Evolutionary conservation across 2,888 invertebrate species (phyloP), one percentile per base, ranked within the genome.

Genomic region (Archips xylosteana): DNA sequence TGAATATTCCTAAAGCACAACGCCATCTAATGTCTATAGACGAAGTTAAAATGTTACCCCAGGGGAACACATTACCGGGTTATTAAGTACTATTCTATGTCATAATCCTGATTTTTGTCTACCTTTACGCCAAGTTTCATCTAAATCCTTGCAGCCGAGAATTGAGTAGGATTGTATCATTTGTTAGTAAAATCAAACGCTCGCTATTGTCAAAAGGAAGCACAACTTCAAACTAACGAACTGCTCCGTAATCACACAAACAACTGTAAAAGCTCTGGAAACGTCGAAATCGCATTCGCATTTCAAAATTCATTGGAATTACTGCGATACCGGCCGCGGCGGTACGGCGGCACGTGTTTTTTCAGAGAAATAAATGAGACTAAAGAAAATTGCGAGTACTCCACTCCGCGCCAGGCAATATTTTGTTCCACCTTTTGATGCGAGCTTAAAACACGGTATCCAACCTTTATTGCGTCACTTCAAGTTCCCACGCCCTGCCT

Each of bases 391-490:
- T 74, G 74, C 70, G 64, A 68, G 68, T 60, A 49, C 69, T 68
- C 63, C 64, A 4, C 65, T 66, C 68, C 51, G 59, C 45, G 68
- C 59, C 59, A 62, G 73, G 73, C 63, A 74, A 74, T 74, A 74
- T 74, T 74, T 74, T 74, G 70, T 70, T 74, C 69, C 49, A 70
- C 74, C 74, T 74, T 74, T 70, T 74, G 74, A 74, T 70, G 65
- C 65, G 74, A 61, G 74, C 74, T 74, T 74, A 74, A 74, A 74
- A 74, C 74, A 60, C 60, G 64, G 65, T 39, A 59, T 49, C 63
- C 69, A 36, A 60, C 60, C 74, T 74, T 74, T 70, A 74, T 74
- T 74, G 65, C 61, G 74, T 74, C 74, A 74, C 74, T 74, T 45
- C 64, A 70, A 63, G 64, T 69, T 68, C 64, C 69, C 59, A 57